These are phyloP conservation scores for Tauraco hartlaubi DNA, from an alignment of 2,797 vertebrate genomes.

Conservation along the genomic window DNA sequence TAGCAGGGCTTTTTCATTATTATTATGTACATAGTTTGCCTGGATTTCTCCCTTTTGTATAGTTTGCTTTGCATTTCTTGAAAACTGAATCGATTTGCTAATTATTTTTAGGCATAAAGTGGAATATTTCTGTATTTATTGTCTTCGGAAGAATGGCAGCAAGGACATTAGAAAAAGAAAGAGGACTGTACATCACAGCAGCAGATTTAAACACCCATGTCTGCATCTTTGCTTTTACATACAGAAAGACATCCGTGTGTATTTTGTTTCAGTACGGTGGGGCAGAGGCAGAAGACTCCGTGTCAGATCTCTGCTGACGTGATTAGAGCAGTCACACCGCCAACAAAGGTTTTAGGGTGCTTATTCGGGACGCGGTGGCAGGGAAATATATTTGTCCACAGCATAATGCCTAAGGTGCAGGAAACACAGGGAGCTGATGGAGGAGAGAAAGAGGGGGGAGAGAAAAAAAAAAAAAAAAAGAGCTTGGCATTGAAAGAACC, in stretches of 20 bases:
- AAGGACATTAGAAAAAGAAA: background rate
- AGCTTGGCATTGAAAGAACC: background rate
- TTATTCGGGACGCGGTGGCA: background rate
- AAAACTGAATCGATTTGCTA: background rate
- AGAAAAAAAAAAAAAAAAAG: background rate
- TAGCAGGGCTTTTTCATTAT: background rate
- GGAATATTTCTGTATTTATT: background rate
- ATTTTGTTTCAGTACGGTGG: background rate
- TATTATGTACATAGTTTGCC: background rate
- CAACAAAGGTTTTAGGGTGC: background rate
- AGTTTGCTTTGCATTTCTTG: background rate
- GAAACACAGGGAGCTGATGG: slow-evolving; percentile 28
- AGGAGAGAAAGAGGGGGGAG: background rate
- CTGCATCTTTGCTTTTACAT: background rate
- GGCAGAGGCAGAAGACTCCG: background rate
- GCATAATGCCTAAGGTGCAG: background rate
- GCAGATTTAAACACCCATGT: background rate
- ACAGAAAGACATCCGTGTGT: background rate
- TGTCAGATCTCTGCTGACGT: background rate
- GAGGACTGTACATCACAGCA: background rate
- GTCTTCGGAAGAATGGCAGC: background rate
- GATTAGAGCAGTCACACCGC: background rate
- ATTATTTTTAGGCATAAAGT: background rate
- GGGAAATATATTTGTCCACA: background rate
- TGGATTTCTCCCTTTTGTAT: background rate